phyloP scores from a whole-genome alignment of 2,888 invertebrate species.

The Zygaena filipendulae region DNA sequence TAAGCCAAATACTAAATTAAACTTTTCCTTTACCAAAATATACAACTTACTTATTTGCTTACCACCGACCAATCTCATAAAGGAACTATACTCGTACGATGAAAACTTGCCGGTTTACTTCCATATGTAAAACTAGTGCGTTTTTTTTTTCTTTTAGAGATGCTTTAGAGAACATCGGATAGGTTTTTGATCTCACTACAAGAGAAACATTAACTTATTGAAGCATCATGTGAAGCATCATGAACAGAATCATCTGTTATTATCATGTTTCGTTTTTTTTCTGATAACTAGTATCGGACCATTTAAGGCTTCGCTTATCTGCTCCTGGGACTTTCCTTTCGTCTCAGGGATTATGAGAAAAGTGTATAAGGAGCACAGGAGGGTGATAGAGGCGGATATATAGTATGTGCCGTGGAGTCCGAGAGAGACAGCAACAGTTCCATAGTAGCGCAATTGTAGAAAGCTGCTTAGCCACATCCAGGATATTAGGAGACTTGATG shows the following conservation, averaged over 20 bases:
- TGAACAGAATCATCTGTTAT: conserved; percentile 31
- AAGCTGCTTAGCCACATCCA: conserved; percentile 61
- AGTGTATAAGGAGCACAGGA: conserved; percentile 44
- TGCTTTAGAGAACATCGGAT: no score
- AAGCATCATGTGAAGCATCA: neutral
- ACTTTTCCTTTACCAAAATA: no score
- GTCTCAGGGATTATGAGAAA: conserved; percentile 45
- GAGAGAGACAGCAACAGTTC: conserved; percentile 35
- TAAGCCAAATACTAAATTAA: no score
- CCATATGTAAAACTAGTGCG: no score
- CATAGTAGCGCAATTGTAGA: conserved; percentile 52
- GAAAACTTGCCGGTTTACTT: no score
- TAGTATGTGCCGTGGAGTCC: conserved; percentile 55
- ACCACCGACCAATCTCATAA: no score
- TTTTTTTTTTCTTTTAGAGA: no score
- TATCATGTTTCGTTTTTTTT: conserved; percentile 24
- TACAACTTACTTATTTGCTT: no score
- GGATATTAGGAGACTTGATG: conserved; percentile 52
- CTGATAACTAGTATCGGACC: conserved; percentile 34
- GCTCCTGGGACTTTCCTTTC: conserved; percentile 42
- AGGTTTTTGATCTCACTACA: no score
- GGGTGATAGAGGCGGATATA: conserved; percentile 43
- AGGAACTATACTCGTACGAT: no score
- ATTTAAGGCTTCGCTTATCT: conserved; percentile 39
- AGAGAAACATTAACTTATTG: no score